Percentiles rank a stretch among this genome's conserved stretches.
These are phyloP conservation scores for Lepidurus couesii DNA, from an alignment of 1,140 invertebrate genomes.

Conservation along the genomic window DNA sequence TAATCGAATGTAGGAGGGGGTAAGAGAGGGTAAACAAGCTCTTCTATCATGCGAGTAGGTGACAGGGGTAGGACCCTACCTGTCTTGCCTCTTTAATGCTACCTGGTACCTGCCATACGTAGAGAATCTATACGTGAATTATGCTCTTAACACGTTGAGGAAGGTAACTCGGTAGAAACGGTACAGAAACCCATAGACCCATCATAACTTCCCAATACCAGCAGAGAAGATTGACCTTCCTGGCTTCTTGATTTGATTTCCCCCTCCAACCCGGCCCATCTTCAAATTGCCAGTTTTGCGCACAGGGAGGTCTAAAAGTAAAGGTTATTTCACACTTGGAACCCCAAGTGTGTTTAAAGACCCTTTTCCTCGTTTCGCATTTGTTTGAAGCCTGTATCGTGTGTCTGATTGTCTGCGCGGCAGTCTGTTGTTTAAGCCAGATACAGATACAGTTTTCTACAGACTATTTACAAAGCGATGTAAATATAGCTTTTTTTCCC, in stretches of 20 bases:
- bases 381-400: no score
- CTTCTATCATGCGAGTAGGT: conserved; percentile 19
- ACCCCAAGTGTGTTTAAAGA: background rate
- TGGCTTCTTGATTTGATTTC: background rate
- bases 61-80: conserved; percentile 15
- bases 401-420: no score
- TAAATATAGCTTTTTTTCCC: no score
- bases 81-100: conserved; percentile 13
- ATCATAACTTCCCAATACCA: background rate
- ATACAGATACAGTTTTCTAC: no score
- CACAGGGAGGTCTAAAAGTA: background rate
- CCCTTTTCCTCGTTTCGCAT: no score
- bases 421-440: no score
- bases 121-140: background rate
- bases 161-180: background rate
- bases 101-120: background rate
- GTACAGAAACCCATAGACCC: background rate
- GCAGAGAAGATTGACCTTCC: background rate
- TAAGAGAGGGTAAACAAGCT: conserved; percentile 22
- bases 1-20: conserved; percentile 21
- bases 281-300: background rate
- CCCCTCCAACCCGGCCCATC: background rate
- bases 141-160: conserved; percentile 1
- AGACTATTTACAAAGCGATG: no score
- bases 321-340: conserved; percentile 15